Base-by-base conservation (phyloP, 1,140 invertebrate genomes). In the Sinonovacula constricta region DNA sequence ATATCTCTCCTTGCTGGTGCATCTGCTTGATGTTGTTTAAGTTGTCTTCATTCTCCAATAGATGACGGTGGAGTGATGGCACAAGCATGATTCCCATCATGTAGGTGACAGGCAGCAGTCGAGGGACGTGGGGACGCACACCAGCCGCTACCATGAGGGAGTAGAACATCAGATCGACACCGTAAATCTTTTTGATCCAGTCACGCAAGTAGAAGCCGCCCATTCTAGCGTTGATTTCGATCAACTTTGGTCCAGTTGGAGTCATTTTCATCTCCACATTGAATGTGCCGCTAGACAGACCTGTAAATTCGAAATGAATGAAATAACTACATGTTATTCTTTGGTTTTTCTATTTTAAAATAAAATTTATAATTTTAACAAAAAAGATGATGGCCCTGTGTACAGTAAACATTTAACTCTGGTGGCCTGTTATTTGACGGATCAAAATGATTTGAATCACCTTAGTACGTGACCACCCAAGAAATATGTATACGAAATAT, bases 261-360 rank as follows among this genome's bases (percentile, higher is more conserved):
- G 83, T 80, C 83, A 84, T 79, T 33, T 70, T 86, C 78, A 86
- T 79, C 54, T 86, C 85, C 15, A 86, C 81, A 59, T 86, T 86
- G 60, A 81, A 86, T 15, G 82, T 79, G 1, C 85, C 85, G 24
- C 72, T 80, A 22, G 31, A 30, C 10, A 84, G 65, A 22, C 85
- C 85, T 57, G 3, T 14, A 26, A 1, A 57, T n/a, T n/a, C n/a
- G n/a, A n/a, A n/a, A n/a, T n/a, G n/a, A n/a, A n/a, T n/a, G n/a
- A n/a, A n/a, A n/a, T n/a, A n/a, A n/a, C n/a, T n/a, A n/a, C n/a
- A n/a, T n/a, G n/a, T n/a, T n/a, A n/a, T n/a, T n/a, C n/a, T n/a
- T n/a, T n/a, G n/a, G n/a, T n/a, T n/a, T n/a, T n/a, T n/a, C n/a
- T n/a, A n/a, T n/a, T n/a, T n/a, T n/a, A n/a, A n/a, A n/a, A n/a